Conservation (phyloP, 2,888 invertebrate species). For the Leuctra nigra region DNA sequence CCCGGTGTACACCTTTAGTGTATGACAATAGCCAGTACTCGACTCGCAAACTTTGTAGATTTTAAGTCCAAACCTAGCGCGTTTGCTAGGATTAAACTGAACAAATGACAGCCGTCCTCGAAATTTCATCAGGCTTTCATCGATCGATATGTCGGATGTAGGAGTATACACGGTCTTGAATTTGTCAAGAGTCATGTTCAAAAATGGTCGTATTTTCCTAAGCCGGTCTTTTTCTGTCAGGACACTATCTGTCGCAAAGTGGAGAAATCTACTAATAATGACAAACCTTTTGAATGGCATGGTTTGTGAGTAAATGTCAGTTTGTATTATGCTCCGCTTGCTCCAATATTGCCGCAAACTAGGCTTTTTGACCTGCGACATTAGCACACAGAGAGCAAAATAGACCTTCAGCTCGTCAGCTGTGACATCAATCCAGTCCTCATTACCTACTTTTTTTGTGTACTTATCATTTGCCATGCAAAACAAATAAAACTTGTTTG, state of each 20-base stretch:
- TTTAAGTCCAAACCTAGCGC: conserved; percentile 25
- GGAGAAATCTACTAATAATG: conserved; percentile 20
- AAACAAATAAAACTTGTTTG: no score
- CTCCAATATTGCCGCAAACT: conserved; percentile 25
- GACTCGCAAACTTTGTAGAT: conserved; percentile 23
- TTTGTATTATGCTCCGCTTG: conserved; percentile 22
- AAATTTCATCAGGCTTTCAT: conserved; percentile 26
- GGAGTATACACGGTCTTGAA: no score
- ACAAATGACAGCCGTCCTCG: conserved; percentile 20
- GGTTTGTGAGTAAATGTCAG: conserved; percentile 17
- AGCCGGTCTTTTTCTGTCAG: no score
- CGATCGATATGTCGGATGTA: background rate
- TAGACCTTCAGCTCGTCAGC: conserved; percentile 24
- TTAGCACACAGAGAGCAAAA: conserved; percentile 25
- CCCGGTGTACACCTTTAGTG: no score
- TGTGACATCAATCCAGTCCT: conserved; percentile 24
- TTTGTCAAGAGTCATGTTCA: no score
- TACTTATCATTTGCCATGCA: no score
- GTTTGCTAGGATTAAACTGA: conserved; percentile 23
- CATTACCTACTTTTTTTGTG: no score
- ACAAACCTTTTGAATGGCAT: conserved; percentile 21
- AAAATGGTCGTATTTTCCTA: no score
- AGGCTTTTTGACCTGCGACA: conserved; percentile 25
- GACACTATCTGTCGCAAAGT: conserved; percentile 24
- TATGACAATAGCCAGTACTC: conserved; percentile 14